These are phyloP conservation scores for Glaucopsyche alexis DNA, from an alignment of 2,888 invertebrate species.

Conservation along the genomic window DNA sequence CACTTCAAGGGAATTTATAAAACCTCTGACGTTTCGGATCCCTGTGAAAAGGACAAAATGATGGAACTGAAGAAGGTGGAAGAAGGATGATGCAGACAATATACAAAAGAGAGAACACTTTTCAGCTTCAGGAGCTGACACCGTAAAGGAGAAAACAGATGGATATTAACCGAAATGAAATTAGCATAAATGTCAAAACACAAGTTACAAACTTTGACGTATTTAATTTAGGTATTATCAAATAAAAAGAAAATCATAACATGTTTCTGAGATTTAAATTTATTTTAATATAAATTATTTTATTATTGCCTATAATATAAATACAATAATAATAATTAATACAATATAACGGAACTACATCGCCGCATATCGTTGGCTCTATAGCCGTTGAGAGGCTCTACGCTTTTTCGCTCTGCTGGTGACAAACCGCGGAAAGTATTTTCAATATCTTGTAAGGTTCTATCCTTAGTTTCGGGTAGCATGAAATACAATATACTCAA, in stretches of 20 bases:
- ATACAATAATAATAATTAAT: conserved; percentile 44
- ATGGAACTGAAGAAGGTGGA: conserved; percentile 62
- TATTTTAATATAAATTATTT: conserved; percentile 30
- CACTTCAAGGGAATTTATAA: conserved; percentile 61
- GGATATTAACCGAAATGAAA: conserved; percentile 11
- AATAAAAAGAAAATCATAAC: conserved; percentile 13
- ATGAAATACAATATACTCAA: conserved; percentile 77
- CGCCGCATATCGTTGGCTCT: conserved; percentile 51
- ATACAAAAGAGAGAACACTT: conserved; percentile 51
- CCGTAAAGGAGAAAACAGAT: conserved; percentile 41
- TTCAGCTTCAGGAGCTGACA: conserved; percentile 53
- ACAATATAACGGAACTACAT: conserved; percentile 65
- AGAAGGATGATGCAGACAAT: conserved; percentile 55
- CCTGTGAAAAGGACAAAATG: conserved; percentile 60
- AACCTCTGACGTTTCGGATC: conserved; percentile 34
- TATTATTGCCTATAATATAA: conserved; percentile 21
- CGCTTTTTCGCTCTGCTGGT: conserved; percentile 49
- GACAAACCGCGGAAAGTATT: conserved; percentile 67
- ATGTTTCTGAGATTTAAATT: conserved; percentile 29
- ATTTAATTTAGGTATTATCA: background rate
- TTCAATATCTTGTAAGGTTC: conserved; percentile 83
- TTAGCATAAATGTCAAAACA: conserved; percentile 10
- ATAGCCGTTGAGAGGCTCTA: conserved; percentile 55
- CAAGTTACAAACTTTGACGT: conserved; percentile 10
- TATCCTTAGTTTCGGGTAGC: conserved; percentile 85